Conservation (phyloP, 1,140 invertebrate species). For the Heliconius melpomene region DNA sequence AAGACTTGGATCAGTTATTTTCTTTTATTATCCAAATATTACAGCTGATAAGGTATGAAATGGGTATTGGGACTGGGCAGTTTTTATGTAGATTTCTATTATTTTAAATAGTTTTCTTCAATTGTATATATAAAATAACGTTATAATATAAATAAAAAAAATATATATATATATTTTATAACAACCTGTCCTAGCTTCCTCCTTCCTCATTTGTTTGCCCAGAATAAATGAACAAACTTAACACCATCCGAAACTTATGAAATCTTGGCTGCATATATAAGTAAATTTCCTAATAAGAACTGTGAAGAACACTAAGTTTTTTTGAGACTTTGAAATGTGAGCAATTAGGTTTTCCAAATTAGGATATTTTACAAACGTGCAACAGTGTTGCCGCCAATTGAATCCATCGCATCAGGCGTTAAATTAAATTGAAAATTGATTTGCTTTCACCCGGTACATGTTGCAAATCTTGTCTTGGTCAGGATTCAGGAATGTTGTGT, state of each 20-base stretch:
- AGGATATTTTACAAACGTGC: neutral
- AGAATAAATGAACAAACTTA: too few relatives aligned
- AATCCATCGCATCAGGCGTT: neutral
- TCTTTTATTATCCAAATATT: conserved; percentile 12
- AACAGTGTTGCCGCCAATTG: neutral
- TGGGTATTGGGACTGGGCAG: neutral
- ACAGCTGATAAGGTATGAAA: neutral
- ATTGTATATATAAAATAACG: too few relatives aligned
- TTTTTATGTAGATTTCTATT: neutral
- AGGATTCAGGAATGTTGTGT: conserved; percentile 31
- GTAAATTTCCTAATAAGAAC: too few relatives aligned
- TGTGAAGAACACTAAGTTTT: too few relatives aligned
- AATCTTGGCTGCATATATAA: too few relatives aligned
- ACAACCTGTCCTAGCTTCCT: too few relatives aligned
- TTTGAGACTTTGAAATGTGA: neutral
- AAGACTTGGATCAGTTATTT: neutral
- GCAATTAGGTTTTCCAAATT: neutral
- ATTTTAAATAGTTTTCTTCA: too few relatives aligned
- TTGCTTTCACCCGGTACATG: conserved; percentile 15
- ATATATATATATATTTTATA: too few relatives aligned
- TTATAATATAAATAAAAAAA: too few relatives aligned
- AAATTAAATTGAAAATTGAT: conserved; percentile 33
- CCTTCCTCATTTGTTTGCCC: too few relatives aligned
- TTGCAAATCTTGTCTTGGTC: conserved; percentile 32
- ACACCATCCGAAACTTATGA: too few relatives aligned